These are phyloP conservation scores for Chromis chromis DNA, from an alignment of 2,797 vertebrate genomes.

Conservation along the genomic window DNA sequence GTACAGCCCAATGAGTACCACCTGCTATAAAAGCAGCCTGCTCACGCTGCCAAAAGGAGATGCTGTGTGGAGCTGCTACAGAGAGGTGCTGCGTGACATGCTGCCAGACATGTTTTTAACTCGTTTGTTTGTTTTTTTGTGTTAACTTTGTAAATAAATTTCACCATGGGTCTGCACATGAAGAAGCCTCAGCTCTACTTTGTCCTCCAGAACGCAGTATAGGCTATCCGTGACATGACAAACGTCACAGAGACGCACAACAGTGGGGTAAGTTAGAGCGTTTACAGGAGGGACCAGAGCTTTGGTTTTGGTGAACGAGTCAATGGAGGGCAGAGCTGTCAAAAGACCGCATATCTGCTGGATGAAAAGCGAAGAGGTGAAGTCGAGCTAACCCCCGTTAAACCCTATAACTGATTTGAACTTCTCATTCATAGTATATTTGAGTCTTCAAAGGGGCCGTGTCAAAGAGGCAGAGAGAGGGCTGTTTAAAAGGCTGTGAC, in stretches of 20 bases:
- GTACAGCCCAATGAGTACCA: too few relatives aligned
- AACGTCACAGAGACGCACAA: constrained; percentile 11
- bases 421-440: constrained; percentile 68
- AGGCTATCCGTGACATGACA: too few relatives aligned
- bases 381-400: constrained; percentile 70
- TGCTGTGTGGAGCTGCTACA: too few relatives aligned
- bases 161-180: too few relatives aligned
- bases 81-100: too few relatives aligned
- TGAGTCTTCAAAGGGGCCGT: constrained; percentile 71
- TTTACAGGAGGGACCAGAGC: constrained; percentile 14
- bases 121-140: too few relatives aligned
- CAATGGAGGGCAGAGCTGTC: constrained; percentile 61
- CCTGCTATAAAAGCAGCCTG: too few relatives aligned
- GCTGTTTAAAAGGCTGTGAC: constrained; percentile 73
- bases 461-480: constrained; percentile 71
- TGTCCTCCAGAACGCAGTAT: too few relatives aligned
- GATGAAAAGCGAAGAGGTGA: constrained; percentile 65
- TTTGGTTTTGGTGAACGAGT: constrained; percentile 50
- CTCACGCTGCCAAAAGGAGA: too few relatives aligned
- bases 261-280: not conserved
- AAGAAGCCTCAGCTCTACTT: too few relatives aligned
- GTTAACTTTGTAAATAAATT: too few relatives aligned
- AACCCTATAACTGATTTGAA: constrained; percentile 76
- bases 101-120: too few relatives aligned
- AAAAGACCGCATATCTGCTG: constrained; percentile 54